These are phyloP conservation scores for Sciaenops ocellatus DNA, from an alignment of 2,797 vertebrate species.

Conservation along the genomic window DNA sequence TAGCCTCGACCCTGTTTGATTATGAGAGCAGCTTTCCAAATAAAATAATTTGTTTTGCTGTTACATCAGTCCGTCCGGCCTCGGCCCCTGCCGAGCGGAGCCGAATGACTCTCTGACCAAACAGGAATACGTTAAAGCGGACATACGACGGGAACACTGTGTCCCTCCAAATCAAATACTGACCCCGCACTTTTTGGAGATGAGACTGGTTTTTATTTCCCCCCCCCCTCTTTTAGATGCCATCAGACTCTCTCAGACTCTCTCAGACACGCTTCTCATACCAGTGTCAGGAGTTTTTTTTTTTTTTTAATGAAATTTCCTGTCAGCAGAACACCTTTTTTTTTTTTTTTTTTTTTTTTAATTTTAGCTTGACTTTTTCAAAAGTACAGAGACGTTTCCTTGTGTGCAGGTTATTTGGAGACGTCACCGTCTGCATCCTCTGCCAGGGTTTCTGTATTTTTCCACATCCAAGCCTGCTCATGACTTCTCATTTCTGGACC, in stretches of 20 bases:
- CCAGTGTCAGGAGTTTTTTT: conserved; percentile 40
- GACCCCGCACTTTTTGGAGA: conserved; percentile 33
- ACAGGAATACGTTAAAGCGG: conserved; percentile 49
- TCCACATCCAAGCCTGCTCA: conserved; percentile 62
- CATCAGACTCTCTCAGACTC: conserved; percentile 13
- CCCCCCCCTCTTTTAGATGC: conserved; percentile 22
- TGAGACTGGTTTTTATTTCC: conserved; percentile 49
- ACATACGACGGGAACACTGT: conserved; percentile 42
- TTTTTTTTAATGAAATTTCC: conserved; percentile 26
- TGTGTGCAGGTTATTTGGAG: conserved; percentile 63
- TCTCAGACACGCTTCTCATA: conserved; percentile 7
- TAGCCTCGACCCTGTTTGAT: conserved; percentile 78
- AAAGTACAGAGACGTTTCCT: conserved; percentile 63
- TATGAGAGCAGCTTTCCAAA: conserved; percentile 81
- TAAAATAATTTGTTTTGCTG: conserved; percentile 84
- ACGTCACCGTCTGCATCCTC: conserved; percentile 46
- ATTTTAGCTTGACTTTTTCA: conserved; percentile 17
- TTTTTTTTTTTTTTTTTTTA: conserved; percentile 12
- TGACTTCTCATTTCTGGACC: conserved; percentile 46
- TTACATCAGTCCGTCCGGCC: conserved; percentile 66
- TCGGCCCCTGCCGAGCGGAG: conserved; percentile 25
- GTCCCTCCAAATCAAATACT: conserved; percentile 79
- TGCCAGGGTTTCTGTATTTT: conserved; percentile 73
- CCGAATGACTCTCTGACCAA: conserved; percentile 43
- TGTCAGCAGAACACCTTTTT: conserved; percentile 40